Evolutionary conservation across 2,113 vertebrate genomes (phyloP).

Genomic region (Bucco capensis): DNA sequence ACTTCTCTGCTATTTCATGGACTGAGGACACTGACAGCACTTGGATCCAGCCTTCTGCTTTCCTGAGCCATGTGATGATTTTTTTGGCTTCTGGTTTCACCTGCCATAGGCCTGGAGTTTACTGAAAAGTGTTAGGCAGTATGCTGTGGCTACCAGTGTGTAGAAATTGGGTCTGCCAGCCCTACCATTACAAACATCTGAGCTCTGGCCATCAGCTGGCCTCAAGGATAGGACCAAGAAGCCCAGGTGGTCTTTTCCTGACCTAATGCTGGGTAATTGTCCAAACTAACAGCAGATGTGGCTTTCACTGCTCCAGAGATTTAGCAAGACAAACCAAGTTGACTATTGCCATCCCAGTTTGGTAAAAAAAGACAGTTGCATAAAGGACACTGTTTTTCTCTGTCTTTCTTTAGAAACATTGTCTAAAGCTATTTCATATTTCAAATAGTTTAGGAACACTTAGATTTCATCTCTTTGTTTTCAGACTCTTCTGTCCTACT

Average conservation of each 20-base stretch:
- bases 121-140: neutral
- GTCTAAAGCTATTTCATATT: neutral
- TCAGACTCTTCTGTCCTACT: neutral
- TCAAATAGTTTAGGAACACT: neutral
- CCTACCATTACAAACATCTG: neutral
- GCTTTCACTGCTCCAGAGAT: neutral
- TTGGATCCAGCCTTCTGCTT: neutral
- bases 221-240: neutral
- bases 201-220: neutral
- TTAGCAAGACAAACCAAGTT: neutral
- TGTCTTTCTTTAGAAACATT: neutral
- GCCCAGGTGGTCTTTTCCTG: neutral
- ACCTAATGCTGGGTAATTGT: neutral
- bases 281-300: neutral
- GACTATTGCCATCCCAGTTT: neutral
- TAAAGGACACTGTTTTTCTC: neutral
- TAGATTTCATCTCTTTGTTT: neutral
- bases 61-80: neutral
- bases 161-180: accelerated
- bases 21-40: neutral
- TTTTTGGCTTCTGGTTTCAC: neutral
- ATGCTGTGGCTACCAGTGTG: accelerated
- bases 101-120: neutral
- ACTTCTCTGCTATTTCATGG: neutral
- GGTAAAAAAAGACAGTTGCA: neutral